Conservation (phyloP, 1,140 invertebrate species). For the Drosophila repletoides region DNA sequence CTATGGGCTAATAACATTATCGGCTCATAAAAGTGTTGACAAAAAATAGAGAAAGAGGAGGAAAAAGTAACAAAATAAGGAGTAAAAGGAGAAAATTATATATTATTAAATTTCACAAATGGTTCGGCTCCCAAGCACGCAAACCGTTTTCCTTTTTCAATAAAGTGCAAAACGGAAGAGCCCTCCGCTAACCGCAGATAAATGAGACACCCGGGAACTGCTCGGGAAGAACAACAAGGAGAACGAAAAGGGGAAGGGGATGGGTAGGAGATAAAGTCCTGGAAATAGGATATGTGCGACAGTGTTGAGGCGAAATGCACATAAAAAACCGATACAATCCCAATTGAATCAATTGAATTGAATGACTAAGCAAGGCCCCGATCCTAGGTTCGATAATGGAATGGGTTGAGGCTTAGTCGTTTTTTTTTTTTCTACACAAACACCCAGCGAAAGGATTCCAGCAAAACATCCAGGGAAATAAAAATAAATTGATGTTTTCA, state of each 20-base stretch:
- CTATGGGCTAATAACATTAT: conserved; percentile 74
- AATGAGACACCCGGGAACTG: conserved; percentile 70
- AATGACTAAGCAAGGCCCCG: conserved; percentile 61
- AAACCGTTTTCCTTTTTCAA: conserved; percentile 43
- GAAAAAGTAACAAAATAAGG: not conserved
- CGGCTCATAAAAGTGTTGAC: conserved; percentile 55
- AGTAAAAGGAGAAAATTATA: conserved; percentile 49
- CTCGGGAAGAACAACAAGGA: conserved; percentile 18
- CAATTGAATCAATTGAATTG: conserved; percentile 79
- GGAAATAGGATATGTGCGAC: conserved; percentile 24
- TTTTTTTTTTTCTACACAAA: conserved; percentile 15
- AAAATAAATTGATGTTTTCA: conserved; percentile 77
- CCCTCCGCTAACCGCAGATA: conserved; percentile 63
- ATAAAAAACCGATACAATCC: conserved; percentile 75
- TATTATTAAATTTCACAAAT: conserved; percentile 65
- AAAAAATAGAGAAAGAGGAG: not conserved
- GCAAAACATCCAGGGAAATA: conserved; percentile 47
- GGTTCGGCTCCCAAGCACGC: conserved; percentile 27
- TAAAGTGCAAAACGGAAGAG: conserved; percentile 42
- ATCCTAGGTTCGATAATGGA: conserved; percentile 16
- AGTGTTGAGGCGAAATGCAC: conserved; percentile 62
- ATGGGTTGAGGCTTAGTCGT: conserved; percentile 12
- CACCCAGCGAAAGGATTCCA: conserved; percentile 40
- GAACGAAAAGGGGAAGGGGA: not conserved
- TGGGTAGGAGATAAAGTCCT: not conserved